A percentile compares a stretch with the other conserved stretches of the same genome.
Evolutionary conservation across 2,113 vertebrate genomes (phyloP).

Genomic region (Casuarius casuarius): DNA sequence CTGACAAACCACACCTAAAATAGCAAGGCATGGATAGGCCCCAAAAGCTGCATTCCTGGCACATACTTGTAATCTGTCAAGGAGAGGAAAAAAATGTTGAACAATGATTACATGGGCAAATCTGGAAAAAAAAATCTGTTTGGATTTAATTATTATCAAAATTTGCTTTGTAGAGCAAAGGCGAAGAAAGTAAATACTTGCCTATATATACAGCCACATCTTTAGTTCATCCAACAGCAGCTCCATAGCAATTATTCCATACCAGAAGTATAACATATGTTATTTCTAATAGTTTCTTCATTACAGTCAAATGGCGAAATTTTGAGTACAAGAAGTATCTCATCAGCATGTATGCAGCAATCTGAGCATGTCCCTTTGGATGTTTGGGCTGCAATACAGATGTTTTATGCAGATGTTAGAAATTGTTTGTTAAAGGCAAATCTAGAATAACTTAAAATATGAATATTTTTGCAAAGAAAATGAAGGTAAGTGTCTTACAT

Average conservation of each 20-base stretch:
- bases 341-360: background rate
- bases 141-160: background rate
- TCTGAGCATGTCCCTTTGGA: background rate
- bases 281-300: background rate
- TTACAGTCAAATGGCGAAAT: background rate
- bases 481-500: background rate
- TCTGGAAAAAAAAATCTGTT: background rate
- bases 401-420: background rate
- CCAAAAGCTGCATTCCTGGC: background rate
- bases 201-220: background rate
- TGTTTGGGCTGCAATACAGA: background rate
- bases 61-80: background rate
- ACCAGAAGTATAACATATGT: background rate
- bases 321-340: background rate
- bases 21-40: background rate
- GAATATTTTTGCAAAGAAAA: background rate
- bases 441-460: background rate
- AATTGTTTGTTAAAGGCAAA: background rate
- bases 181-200: background rate
- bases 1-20: background rate
- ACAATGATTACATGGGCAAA: background rate
- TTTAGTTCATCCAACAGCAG: background rate
- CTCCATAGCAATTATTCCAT: background rate
- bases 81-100: background rate
- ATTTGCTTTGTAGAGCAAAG: constrained; percentile 21